Evolutionary conservation across 2,888 invertebrate species (phyloP), one percentile per base, ranked within the genome.

Genomic region (Proisotoma minuta): DNA sequence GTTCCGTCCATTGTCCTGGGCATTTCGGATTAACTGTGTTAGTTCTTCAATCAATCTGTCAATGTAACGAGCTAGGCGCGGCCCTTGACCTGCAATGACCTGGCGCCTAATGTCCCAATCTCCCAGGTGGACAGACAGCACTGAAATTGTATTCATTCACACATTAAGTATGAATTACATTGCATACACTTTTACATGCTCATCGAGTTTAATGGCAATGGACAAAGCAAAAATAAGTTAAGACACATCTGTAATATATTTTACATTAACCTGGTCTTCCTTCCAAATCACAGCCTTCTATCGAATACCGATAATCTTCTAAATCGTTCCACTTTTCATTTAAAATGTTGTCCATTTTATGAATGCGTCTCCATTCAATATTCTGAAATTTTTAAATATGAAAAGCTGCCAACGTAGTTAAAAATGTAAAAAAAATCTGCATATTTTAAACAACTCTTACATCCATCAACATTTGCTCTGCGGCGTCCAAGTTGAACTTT

Each of bases 391-490:
- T 34, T 34, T 34, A 15, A 15, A 34, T 10, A 34, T 34, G 8
- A 10, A 15, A 8, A 34, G 34, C 34, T 34, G 34, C 34, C 8
- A 34, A n/a, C n/a, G n/a, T n/a, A n/a, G n/a, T n/a, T n/a, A n/a
- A n/a, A n/a, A n/a, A n/a, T n/a, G n/a, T n/a, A n/a, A n/a, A n/a
- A n/a, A n/a, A n/a, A n/a, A n/a, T n/a, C n/a, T n/a, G n/a, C n/a
- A n/a, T n/a, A n/a, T n/a, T n/a, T n/a, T n/a, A n/a, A n/a, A n/a
- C n/a, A n/a, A n/a, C 20, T 5, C 47, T n/a, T 20, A 49, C 49
- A 20, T 51, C 51, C 51, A 51, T 51, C 26, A 51, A 20, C 51
- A 51, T 51, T 24, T 27, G 26, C 18, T 51, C 51, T 8, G 51
- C 51, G 12, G 26, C 51, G 3, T n/a, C 3, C n/a, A 51, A n/a